Percentiles rank a stretch among this genome's conserved stretches.
These are phyloP conservation scores for Delichon dasypus DNA, from an alignment of 2,797 vertebrate genomes.

Conservation along the genomic window DNA sequence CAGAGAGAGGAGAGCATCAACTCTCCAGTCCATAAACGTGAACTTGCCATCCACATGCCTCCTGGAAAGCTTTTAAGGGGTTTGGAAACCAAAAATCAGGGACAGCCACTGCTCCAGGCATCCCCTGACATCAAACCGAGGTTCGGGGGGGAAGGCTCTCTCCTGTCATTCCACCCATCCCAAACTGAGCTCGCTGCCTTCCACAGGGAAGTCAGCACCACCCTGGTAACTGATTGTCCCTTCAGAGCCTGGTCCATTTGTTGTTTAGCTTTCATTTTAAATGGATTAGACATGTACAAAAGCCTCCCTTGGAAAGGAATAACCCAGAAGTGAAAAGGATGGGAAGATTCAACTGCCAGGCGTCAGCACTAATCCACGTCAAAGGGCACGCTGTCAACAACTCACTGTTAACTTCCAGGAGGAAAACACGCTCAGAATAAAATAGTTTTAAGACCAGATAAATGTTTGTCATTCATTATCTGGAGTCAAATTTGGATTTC, in stretches of 20 bases:
- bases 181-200: fast-evolving
- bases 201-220: neutral
- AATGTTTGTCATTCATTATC: constrained; percentile 30
- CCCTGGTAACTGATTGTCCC: neutral
- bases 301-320: neutral
- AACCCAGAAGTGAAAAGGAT: neutral
- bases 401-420: constrained; percentile 34
- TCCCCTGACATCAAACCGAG: neutral
- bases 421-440: neutral
- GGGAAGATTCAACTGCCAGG: neutral
- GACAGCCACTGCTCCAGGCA: neutral
- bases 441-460: constrained; percentile 34
- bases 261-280: constrained; percentile 25
- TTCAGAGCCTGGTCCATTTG: neutral
- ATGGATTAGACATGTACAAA: neutral
- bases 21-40: neutral
- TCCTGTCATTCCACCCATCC: neutral
- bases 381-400: neutral
- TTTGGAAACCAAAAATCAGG: neutral
- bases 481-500: constrained; percentile 21
- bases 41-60: neutral
- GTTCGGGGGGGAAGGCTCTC: neutral
- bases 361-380: neutral
- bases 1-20: neutral
- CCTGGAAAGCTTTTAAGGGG: neutral